Evolutionary conservation across 2,888 invertebrate species (phyloP), one percentile per base, ranked within the genome.

Genomic region (Melikaiella ostensackeni): DNA sequence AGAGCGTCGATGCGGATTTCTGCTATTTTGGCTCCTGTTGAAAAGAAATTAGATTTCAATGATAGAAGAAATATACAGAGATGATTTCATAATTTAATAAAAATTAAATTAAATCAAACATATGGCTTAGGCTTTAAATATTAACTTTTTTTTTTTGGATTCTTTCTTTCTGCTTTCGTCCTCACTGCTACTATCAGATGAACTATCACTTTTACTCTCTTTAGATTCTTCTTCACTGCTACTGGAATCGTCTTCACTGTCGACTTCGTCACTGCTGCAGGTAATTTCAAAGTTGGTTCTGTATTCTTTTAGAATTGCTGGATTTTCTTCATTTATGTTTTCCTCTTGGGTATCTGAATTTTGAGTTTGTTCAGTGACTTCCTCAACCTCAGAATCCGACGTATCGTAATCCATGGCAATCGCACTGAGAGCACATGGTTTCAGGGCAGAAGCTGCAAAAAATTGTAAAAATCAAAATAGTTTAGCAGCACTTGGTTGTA

Each of bases 381-480:
- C 77, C 78, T 87, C 88, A 27, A 73, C 27, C 19, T 89, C 88
- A 9, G 87, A 85, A 79, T 87, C 87, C 6, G 86, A 86, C 81
- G 81, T 81, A 24, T 84, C 84, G 79, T 90, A 90, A 66, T 85
- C 85, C n/a, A 81, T 7, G n/a, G 90, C 89, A 75, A 88, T 85
- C 13, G 79, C 55, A 30, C 76, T 55, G 4, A 88, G 83, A 33
- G 87, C 70, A 46, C 46, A 19, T 50, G 50, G 3, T 30, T 70
- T 70, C 13, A 0, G 19, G 46, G 6, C 1, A 30, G 11, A n/a
- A 5, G 19, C 70, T 70, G 30, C n/a, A 70, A 27, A 70, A 5
- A 57, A 57, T 57, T 13, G 1, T 13, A 38, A 38, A 13, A 38
- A 13, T 13, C 11, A 4, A 38, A 38, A 13, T 16, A 38, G 16